phyloP scores from a whole-genome alignment of 2,797 vertebrate species.

The Sardinella longiceps region DNA sequence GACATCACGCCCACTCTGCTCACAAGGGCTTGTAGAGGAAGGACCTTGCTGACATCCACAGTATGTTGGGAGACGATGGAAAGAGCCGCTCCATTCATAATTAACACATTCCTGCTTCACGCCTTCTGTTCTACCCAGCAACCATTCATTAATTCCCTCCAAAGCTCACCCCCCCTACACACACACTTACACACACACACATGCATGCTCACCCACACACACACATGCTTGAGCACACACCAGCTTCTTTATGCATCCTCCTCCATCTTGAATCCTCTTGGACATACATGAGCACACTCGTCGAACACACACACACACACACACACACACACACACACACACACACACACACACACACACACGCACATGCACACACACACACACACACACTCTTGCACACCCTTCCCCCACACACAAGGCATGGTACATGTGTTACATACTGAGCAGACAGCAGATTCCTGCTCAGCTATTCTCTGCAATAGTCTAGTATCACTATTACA shows the following conservation, averaged over 20 bases:
- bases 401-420: neutral
- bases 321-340: slow-evolving; percentile 54
- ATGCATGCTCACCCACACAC: neutral
- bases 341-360: slow-evolving; percentile 52
- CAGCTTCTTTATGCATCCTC: slow-evolving; percentile 17
- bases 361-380: slow-evolving; percentile 26
- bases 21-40: slow-evolving; percentile 21
- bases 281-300: slow-evolving; percentile 26
- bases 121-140: slow-evolving; percentile 75
- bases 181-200: slow-evolving; percentile 16
- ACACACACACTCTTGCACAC: slow-evolving; percentile 12
- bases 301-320: slow-evolving; percentile 12
- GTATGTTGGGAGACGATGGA: slow-evolving; percentile 38
- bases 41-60: neutral
- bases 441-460: neutral
- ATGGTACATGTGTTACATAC: neutral
- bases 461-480: slow-evolving; percentile 15
- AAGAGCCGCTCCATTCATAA: slow-evolving; percentile 75
- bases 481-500: slow-evolving; percentile 38
- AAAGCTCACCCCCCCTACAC: neutral
- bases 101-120: slow-evolving; percentile 77
- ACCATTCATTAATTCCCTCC: slow-evolving; percentile 70
- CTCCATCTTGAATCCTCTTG: neutral
- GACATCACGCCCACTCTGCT: neutral
- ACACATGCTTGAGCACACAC: neutral